phyloP scores from a whole-genome alignment of 2,797 vertebrate species.

The Siniperca obscura region DNA sequence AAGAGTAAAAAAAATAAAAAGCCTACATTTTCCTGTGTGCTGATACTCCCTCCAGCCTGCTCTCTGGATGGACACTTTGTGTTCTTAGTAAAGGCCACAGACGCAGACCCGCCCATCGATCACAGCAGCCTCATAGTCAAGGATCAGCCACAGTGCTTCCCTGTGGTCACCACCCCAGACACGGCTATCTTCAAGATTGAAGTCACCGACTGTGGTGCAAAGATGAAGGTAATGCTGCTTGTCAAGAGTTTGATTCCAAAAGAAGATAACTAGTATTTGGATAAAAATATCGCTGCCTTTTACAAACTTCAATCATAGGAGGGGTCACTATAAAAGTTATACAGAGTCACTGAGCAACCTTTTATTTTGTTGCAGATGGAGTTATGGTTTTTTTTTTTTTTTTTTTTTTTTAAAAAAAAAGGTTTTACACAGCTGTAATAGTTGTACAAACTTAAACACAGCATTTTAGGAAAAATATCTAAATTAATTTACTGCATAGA shows the following conservation, averaged over 20 bases:
- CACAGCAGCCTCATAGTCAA: conserved; percentile 69
- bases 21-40: neutral
- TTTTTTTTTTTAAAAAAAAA: too few relatives aligned
- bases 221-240: conserved; percentile 63
- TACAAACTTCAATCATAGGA: neutral
- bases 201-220: conserved; percentile 75
- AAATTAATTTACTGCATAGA: neutral
- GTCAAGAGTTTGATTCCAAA: too few relatives aligned
- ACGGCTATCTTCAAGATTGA: conserved; percentile 77
- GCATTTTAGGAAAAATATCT: neutral
- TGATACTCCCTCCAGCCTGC: conserved; percentile 66
- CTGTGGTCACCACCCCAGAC: conserved; percentile 64
- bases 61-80: conserved; percentile 82
- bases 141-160: conserved; percentile 71
- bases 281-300: neutral
- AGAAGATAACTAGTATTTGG: neutral
- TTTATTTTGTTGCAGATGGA: neutral
- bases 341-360: neutral
- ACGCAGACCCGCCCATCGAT: conserved; percentile 48
- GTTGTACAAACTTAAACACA: neutral
- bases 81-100: conserved; percentile 73
- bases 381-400: too few relatives aligned
- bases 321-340: neutral
- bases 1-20: neutral
- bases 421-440: too few relatives aligned